Base-by-base conservation (phyloP, 2,888 invertebrate genomes). In the Chymomyza caudatula region DNA sequence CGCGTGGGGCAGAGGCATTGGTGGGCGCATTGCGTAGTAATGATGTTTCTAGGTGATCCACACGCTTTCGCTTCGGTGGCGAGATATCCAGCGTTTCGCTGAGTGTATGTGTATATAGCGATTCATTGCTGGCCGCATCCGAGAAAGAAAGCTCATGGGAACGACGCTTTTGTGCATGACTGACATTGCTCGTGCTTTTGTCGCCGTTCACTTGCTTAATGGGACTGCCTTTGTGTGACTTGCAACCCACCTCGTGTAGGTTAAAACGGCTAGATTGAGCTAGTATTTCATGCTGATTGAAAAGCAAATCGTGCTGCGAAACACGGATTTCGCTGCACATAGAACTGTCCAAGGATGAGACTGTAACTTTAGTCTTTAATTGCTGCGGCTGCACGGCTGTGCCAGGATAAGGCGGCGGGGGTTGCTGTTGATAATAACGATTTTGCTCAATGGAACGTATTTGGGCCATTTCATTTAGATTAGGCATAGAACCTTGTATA, bases 191-290 rank as follows among this genome's bases (percentile, higher is more conserved):
- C 4, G 2, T 17, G 11, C 19, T 8, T 6, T 64, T 61, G 1
- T 64, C 55, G 13, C 17, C n/a, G 3, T 4, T 20, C 4, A 23
- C 6, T 42, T 63, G 44, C 3, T 47, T 8, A 1, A 54, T 17
- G 0, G 83, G 81, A 42, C 84, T 85, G 49, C 51, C 64, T 43
- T 73, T 77, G 3, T 71, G 70, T 0, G 74, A 64, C 55, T 78
- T 88, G 2, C 47, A 6, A 0, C 86, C 88, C 2, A 88, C 68
- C 70, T 91, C 90, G 63, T 90, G 77, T 13, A 91, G 55, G 80
- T 91, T 90, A 20, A 89, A 90, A 8, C 89, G 87, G 74, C 91
- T 91, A 0, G 91, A 90, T 73, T 90, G 90, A 0, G 91, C 91
- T 6, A 90, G 72, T 54, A 90, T 91, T 70, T 91, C 91, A 55